Conservation (phyloP, 2,888 invertebrate species). For the Lepeophtheirus nordmannii region DNA sequence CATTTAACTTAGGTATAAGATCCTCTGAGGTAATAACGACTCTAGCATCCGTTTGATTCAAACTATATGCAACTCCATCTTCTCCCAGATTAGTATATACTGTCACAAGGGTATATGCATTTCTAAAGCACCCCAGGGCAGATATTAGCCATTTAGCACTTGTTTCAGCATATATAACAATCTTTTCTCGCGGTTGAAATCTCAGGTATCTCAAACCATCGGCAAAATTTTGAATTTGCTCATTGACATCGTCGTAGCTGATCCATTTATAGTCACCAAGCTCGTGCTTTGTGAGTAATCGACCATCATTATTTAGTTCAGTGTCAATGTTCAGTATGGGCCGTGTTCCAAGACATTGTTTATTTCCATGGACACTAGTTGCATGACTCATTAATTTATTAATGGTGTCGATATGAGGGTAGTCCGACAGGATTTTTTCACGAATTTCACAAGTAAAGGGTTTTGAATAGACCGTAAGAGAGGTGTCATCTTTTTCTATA, state of each 20-base stretch:
- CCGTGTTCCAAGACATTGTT: not conserved
- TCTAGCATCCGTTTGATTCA: constrained; percentile 72
- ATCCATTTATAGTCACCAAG: constrained; percentile 71
- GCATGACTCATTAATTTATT: not conserved
- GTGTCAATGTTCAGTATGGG: not conserved
- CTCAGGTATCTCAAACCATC: constrained; percentile 68
- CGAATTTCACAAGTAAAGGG: not conserved
- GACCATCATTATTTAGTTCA: constrained; percentile 34
- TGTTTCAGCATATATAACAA: constrained; percentile 93
- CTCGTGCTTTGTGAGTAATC: constrained; percentile 34
- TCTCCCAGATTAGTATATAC: constrained; percentile 89
- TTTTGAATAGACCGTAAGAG: not conserved
- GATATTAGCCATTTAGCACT: constrained; percentile 95
- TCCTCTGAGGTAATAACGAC: constrained; percentile 38
- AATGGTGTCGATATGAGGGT: constrained; percentile 1
- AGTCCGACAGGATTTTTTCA: not conserved
- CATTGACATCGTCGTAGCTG: constrained; percentile 58
- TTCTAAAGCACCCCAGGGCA: constrained; percentile 87
- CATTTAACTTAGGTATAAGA: constrained; percentile 36
- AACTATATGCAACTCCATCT: constrained; percentile 87
- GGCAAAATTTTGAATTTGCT: constrained; percentile 59
- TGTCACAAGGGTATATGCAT: constrained; percentile 81
- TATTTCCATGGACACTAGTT: not conserved
- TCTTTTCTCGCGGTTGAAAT: constrained; percentile 51
- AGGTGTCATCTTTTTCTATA: not conserved